Evolutionary conservation across 2,113 vertebrate species (phyloP).

Genomic region (Phoenicopterus ruber): DNA sequence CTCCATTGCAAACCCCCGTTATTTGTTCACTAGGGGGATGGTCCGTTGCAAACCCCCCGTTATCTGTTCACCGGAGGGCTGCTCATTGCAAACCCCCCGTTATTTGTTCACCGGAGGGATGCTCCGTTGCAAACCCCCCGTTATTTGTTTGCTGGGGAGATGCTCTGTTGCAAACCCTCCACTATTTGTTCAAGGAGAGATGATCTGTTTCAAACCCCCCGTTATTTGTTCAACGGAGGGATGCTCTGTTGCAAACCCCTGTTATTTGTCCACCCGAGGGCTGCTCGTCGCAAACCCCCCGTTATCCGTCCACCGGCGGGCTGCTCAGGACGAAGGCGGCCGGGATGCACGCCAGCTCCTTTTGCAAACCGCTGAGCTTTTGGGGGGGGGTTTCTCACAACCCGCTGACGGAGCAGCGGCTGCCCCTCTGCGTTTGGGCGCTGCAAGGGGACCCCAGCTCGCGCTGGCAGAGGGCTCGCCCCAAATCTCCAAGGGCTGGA

Average conservation of each 20-base stretch:
- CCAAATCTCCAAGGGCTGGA: not conserved
- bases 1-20: not conserved
- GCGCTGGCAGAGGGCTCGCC: not conserved
- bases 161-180: not conserved
- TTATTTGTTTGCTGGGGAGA: not conserved
- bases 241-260: not conserved
- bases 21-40: rapidly evolving
- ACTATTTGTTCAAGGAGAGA: rapidly evolving
- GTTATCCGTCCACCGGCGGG: rapidly evolving
- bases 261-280: rapidly evolving
- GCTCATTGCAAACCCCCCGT: not conserved
- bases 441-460: not conserved
- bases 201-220: not conserved
- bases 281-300: not conserved
- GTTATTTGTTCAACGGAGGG: rapidly evolving
- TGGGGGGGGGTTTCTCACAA: not conserved
- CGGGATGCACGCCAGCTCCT: not conserved
- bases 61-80: not conserved
- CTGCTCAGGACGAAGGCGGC: not conserved
- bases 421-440: not conserved
- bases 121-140: not conserved
- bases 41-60: rapidly evolving
- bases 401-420: rapidly evolving
- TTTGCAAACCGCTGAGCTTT: not conserved
- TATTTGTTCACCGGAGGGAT: not conserved